phyloP scores from a whole-genome alignment of 1,140 invertebrate genomes.

The Platyura marginata region DNA sequence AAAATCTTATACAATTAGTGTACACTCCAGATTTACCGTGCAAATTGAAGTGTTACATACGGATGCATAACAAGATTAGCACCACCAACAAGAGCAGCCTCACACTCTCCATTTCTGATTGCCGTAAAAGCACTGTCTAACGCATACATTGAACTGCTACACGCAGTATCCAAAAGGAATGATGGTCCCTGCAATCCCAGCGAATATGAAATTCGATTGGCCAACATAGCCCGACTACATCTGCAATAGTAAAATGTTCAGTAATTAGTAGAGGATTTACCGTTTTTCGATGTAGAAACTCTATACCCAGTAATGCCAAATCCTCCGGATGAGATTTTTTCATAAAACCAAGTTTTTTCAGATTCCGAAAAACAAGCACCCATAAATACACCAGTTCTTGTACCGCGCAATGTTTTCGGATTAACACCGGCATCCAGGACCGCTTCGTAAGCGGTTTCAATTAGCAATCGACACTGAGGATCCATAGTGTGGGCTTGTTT shows the following conservation, averaged over 20 bases:
- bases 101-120: conserved; percentile 59
- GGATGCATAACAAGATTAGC: conserved; percentile 69
- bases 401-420: conserved; percentile 34
- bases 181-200: conserved; percentile 56
- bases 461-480: conserved; percentile 28
- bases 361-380: conserved; percentile 59
- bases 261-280: neutral
- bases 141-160: conserved; percentile 74
- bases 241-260: no score
- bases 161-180: conserved; percentile 72
- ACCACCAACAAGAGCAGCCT: conserved; percentile 77
- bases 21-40: conserved; percentile 28
- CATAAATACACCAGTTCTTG: conserved; percentile 58
- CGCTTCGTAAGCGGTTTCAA: conserved; percentile 29
- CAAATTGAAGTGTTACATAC: conserved; percentile 66
- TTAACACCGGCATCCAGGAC: conserved; percentile 24
- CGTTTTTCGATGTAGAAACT: neutral
- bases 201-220: conserved; percentile 65
- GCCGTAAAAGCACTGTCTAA: conserved; percentile 63
- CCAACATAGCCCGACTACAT: conserved; percentile 78
- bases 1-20: no score
- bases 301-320: conserved; percentile 52
- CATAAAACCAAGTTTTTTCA: conserved; percentile 48
- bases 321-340: conserved; percentile 34
- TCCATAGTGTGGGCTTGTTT: conserved; percentile 29